Conservation (phyloP, 2,113 vertebrate genomes). For the Lagopus leucura region DNA sequence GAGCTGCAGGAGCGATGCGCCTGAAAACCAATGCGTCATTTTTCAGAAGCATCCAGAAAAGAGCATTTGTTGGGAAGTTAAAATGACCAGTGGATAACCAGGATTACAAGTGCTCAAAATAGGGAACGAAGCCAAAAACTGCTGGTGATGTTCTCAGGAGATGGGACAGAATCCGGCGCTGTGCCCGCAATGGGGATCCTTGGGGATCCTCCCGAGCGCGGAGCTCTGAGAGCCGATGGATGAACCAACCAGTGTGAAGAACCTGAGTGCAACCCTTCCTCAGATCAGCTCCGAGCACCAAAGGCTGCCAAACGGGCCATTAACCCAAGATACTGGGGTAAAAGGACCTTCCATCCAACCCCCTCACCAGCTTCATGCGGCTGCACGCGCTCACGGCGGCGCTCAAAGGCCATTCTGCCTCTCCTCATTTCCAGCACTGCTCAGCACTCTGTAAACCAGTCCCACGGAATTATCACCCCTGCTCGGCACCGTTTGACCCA, state of each 20-base stretch:
- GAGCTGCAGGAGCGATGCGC: neutral
- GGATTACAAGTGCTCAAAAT: neutral
- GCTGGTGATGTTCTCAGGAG: neutral
- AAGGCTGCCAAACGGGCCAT: neutral
- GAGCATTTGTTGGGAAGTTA: neutral
- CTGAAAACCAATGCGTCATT: neutral
- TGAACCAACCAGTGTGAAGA: neutral
- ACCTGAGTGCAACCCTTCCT: neutral
- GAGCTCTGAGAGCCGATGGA: too few species aligned
- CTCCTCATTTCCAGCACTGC: neutral
- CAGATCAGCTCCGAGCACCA: neutral
- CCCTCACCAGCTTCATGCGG: neutral
- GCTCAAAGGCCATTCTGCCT: neutral
- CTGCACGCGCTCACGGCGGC: neutral
- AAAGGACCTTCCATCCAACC: neutral
- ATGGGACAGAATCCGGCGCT: rapidly evolving
- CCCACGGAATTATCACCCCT: neutral
- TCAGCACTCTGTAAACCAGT: neutral
- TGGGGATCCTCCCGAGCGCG: neutral
- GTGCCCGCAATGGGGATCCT: neutral
- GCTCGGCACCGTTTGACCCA: neutral
- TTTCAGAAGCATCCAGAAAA: neutral
- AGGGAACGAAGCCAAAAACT: neutral
- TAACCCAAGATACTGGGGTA: neutral
- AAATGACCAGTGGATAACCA: neutral